Percentiles rank a stretch among this genome's conserved stretches.
Conservation (phyloP, 2,888 invertebrate species). For the Drosophila cracens region DNA sequence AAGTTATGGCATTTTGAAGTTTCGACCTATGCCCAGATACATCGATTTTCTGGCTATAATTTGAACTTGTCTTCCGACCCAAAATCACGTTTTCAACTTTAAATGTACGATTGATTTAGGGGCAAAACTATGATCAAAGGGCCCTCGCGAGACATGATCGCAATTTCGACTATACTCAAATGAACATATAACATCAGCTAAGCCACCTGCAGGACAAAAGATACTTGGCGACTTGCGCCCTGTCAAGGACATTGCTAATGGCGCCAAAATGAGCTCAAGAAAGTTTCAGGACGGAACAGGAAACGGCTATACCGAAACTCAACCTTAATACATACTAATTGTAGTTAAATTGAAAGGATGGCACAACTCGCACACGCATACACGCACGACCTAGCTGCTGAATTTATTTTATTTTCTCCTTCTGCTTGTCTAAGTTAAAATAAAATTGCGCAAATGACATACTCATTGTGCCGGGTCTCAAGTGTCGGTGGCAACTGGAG, state of each 20-base stretch:
- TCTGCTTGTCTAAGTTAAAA: slow-evolving; percentile 32
- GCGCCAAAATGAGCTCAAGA: slow-evolving; percentile 18
- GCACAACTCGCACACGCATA: slow-evolving; percentile 29
- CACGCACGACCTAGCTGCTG: neutral
- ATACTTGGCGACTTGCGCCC: slow-evolving; percentile 4
- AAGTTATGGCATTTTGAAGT: too few relatives aligned
- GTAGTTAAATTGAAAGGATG: slow-evolving; percentile 62
- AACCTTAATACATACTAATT: slow-evolving; percentile 54
- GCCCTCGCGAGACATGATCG: neutral
- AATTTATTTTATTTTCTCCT: slow-evolving; percentile 10
- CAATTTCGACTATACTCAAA: slow-evolving; percentile 18
- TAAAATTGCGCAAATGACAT: slow-evolving; percentile 62
- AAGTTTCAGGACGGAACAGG: slow-evolving; percentile 38
- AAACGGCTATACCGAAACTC: slow-evolving; percentile 36
- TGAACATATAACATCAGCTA: slow-evolving; percentile 13
- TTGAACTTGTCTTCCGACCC: too few relatives aligned
- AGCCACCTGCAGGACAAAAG: slow-evolving; percentile 30
- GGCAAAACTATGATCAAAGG: too few relatives aligned
- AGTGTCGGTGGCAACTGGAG: slow-evolving; percentile 65
- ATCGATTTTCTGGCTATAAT: too few relatives aligned
- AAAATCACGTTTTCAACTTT: too few relatives aligned
- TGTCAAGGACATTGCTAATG: slow-evolving; percentile 32
- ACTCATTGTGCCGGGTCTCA: slow-evolving; percentile 55
- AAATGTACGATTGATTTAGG: too few relatives aligned
- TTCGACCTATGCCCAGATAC: too few relatives aligned